Conservation (phyloP, 2,113 vertebrate species). For the Seriola quinqueradiata region DNA sequence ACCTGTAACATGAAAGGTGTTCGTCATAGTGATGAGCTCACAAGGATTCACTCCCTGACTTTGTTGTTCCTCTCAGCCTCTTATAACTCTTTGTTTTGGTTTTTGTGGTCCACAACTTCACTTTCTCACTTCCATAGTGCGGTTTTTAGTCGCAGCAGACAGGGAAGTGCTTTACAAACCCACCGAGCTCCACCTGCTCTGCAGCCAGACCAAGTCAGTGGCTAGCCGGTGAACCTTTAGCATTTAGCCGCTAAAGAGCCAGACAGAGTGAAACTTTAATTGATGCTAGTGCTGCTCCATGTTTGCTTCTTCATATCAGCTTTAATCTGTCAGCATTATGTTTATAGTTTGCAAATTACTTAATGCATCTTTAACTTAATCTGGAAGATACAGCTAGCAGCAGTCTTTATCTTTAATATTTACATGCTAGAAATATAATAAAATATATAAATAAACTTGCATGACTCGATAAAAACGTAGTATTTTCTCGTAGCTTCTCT, state of each 20-base stretch:
- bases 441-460: not conserved
- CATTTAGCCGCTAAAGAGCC: not conserved
- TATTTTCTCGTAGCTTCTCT: not conserved
- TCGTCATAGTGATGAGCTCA: not conserved
- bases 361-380: not conserved
- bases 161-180: too few species aligned
- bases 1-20: not conserved
- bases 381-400: not conserved
- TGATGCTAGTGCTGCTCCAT: not conserved
- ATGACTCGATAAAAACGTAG: not conserved
- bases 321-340: not conserved
- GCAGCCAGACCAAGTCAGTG: not conserved
- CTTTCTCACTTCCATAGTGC: too few species aligned
- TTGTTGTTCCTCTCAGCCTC: not conserved
- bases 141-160: too few species aligned
- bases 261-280: not conserved
- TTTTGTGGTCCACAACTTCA: not conserved
- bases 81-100: not conserved
- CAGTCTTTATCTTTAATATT: not conserved
- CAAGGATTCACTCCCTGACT: not conserved
- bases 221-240: not conserved
- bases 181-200: not conserved
- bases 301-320: not conserved
- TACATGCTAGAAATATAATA: not conserved
- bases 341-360: not conserved